Percentiles rank a stretch among this genome's conserved stretches.
phyloP scores from a whole-genome alignment of 2,888 invertebrate species.

The Hedychridium roseum region DNA sequence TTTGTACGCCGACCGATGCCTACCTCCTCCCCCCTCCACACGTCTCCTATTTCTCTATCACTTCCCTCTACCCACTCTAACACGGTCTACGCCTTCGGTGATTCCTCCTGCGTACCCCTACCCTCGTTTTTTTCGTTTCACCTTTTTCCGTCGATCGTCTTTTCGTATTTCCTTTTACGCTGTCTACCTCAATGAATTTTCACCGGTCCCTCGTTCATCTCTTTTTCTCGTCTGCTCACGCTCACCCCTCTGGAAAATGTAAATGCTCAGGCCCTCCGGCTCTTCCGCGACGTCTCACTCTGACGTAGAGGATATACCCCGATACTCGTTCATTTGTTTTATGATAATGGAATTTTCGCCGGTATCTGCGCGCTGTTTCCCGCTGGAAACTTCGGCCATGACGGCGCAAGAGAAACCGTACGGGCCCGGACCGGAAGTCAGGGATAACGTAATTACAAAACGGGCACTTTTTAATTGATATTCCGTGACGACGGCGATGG shows the following conservation, averaged over 20 bases:
- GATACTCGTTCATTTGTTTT: too few species aligned
- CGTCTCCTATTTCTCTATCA: conserved; percentile 2
- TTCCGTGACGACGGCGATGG: background rate
- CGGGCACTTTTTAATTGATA: conserved; percentile 1
- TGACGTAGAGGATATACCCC: conserved; percentile 6
- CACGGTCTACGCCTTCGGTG: background rate
- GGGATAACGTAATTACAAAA: background rate
- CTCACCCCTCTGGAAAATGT: background rate
- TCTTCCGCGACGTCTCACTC: conserved; percentile 5
- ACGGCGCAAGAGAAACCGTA: conserved; percentile 10
- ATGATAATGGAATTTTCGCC: conserved; percentile 1
- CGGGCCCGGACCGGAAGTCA: too few species aligned
- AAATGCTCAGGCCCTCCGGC: background rate
- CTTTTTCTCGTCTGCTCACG: background rate
- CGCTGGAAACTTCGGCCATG: too few species aligned
- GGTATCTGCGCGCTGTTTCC: conserved; percentile 4
- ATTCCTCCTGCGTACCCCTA: too few species aligned
- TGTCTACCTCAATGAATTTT: too few species aligned
- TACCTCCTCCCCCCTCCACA: background rate
- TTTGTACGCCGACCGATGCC: conserved; percentile 26
- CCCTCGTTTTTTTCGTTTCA: too few species aligned
- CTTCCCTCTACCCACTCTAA: conserved; percentile 1
- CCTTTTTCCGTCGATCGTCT: too few species aligned
- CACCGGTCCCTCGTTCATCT: background rate
- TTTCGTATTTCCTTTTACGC: too few species aligned